A percentile compares a stretch with the other conserved stretches of the same genome.
These are phyloP conservation scores for Maconellicoccus hirsutus DNA, from an alignment of 1,140 invertebrate species.

Conservation along the genomic window DNA sequence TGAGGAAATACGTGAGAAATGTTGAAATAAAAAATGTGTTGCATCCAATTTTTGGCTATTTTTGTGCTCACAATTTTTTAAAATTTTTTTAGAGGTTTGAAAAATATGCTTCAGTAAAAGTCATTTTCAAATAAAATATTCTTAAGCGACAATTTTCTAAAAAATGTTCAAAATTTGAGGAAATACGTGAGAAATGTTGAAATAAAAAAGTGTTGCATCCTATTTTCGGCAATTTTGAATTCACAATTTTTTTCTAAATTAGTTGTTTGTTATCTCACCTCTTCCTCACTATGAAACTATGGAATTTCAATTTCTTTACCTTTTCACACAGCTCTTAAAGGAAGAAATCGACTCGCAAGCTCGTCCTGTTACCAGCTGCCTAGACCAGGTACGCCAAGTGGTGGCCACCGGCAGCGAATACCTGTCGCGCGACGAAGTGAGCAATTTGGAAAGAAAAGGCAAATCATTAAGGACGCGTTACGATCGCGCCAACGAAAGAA, in stretches of 20 bases:
- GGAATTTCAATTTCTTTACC: neutral
- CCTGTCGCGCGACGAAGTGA: constrained; percentile 73
- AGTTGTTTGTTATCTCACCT: neutral
- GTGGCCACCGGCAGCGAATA: constrained; percentile 80
- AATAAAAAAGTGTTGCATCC: no score
- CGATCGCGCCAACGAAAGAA: constrained; percentile 64
- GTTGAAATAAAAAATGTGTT: no score
- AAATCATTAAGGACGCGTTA: constrained; percentile 71
- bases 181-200: no score
- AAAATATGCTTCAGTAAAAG: no score
- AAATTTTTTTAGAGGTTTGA: no score
- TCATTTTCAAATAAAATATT: no score
- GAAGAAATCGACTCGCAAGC: constrained; percentile 81
- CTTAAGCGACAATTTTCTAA: no score
- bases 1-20: no score
- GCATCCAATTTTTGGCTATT: no score
- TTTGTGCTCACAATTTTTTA: no score
- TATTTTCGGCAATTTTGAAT: no score
- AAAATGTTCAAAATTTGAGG: no score
- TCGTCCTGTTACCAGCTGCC: constrained; percentile 68
- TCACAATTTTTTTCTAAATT: neutral
- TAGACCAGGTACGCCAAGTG: constrained; percentile 84
- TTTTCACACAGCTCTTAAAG: constrained; percentile 59
- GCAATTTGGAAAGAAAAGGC: constrained; percentile 72
- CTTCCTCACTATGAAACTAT: neutral